Evolutionary conservation across 2,113 vertebrate genomes (phyloP).

Genomic region (Alosa alosa): DNA sequence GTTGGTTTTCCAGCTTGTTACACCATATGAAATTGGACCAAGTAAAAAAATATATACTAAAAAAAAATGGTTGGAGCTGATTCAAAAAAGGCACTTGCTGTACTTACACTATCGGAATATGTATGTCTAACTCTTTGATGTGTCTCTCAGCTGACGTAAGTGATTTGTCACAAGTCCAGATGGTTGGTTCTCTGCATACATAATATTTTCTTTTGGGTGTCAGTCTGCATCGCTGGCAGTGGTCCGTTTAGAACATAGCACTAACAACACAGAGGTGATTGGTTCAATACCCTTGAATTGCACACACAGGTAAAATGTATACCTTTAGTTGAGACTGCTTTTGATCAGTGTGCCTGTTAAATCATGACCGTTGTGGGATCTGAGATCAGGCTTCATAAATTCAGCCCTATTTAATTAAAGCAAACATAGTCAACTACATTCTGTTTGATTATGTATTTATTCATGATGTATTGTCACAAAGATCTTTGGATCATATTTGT

Average conservation of each 20-base stretch:
- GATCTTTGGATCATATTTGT: not conserved
- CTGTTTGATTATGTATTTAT: not conserved
- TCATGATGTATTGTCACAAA: not conserved
- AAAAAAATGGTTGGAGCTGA: not conserved
- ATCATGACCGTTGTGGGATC: not conserved
- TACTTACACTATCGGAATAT: not conserved
- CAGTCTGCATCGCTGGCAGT: not conserved
- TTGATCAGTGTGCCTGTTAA: not conserved
- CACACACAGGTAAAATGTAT: not conserved
- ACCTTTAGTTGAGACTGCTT: not conserved
- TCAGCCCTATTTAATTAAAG: not conserved
- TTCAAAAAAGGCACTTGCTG: not conserved
- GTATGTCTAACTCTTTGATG: conserved; percentile 2
- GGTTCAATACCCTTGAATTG: not conserved
- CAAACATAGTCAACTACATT: not conserved
- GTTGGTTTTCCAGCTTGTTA: not conserved
- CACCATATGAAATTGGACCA: not conserved
- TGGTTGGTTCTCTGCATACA: not conserved
- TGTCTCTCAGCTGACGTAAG: not conserved
- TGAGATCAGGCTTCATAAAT: too few relatives aligned
- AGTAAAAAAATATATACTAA: not conserved
- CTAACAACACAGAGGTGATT: not conserved
- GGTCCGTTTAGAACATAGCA: not conserved
- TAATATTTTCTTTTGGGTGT: not conserved
- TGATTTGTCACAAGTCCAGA: not conserved